Conservation (phyloP, 2,888 invertebrate species). For the Camptogramma bilineatum region DNA sequence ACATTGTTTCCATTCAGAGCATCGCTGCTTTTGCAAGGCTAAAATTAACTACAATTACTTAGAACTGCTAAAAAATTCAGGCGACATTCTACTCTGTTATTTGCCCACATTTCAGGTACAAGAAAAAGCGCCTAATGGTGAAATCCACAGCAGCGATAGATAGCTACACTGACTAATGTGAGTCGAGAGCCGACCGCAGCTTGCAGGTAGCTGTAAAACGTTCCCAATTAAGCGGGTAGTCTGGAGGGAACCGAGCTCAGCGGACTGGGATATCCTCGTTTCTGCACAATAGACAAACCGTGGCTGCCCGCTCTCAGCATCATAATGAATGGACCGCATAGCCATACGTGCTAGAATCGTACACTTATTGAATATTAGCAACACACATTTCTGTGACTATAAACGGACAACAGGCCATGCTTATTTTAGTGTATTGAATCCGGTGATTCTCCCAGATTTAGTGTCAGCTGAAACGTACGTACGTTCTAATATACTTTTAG, state of each 20-base stretch:
- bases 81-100: constrained; percentile 6
- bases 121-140: constrained; percentile 11
- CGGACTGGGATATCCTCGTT: constrained; percentile 40
- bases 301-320: constrained; percentile 36
- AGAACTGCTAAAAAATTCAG: constrained; percentile 7
- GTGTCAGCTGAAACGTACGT: no score
- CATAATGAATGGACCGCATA: constrained; percentile 46
- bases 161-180: constrained; percentile 50
- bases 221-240: constrained; percentile 62
- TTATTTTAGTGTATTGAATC: no score
- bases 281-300: constrained; percentile 36
- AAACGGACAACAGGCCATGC: no score
- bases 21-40: neutral
- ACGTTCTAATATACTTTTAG: no score
- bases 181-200: constrained; percentile 59
- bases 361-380: neutral
- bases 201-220: constrained; percentile 57
- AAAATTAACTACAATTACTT: constrained; percentile 13
- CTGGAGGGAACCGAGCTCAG: constrained; percentile 55
- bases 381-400: neutral
- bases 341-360: neutral
- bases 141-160: constrained; percentile 31
- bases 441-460: no score
- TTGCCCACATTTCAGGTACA: neutral
- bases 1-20: constrained; percentile 13